Base-by-base conservation (phyloP, 2,888 invertebrate species). In the Pachymerium ferrugineum region DNA sequence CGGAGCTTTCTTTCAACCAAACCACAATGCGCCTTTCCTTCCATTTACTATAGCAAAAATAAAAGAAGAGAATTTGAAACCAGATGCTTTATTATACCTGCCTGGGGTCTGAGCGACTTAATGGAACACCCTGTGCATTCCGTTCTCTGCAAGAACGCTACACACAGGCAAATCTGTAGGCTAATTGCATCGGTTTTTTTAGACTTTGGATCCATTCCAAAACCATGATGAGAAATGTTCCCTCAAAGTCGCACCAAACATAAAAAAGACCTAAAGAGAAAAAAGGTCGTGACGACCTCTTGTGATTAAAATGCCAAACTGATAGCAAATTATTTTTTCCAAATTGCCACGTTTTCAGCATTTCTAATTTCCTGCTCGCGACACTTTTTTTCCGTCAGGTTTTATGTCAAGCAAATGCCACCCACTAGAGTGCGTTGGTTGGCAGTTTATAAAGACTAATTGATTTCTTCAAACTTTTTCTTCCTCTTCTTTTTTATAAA, bases 111-210 rank as follows among this genome's bases (percentile, higher is more conserved):
- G 10, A 38, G 22, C 54, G 25, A 25, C 54, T 54, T 54, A 54
- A 54, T 54, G 54, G 54, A 54, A 54, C 25, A 54, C 54, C 25
- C 19, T 2, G 14, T 25, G 4, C 54, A 54, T 54, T 54, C 28
- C 28, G 25, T 54, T 54, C 54, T 8, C 25, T 54, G 25, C 22
- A 54, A 54, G 28, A 28, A 54, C 3, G 54, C 54, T 25, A 54
- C 54, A 54, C 8, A 54, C 54, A 38, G 28, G 54, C 54, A 54
- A 54, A 54, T 54, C 54, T 54, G 28, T 54, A 54, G 28, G 54
- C 54, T 54, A 54, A 54, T 54, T 54, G 54, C 54, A 54, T 54
- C 54, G 54, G 54, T 54, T 54, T 54, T 54, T 54, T 14, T 47
- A 22, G 1, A 25, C 54, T 54, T 54, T 54, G 54, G 54, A 54